Evolutionary conservation across 2,888 invertebrate genomes (phyloP), one percentile per base, ranked within the genome.

Genomic region (Lamellibrachia columna): DNA sequence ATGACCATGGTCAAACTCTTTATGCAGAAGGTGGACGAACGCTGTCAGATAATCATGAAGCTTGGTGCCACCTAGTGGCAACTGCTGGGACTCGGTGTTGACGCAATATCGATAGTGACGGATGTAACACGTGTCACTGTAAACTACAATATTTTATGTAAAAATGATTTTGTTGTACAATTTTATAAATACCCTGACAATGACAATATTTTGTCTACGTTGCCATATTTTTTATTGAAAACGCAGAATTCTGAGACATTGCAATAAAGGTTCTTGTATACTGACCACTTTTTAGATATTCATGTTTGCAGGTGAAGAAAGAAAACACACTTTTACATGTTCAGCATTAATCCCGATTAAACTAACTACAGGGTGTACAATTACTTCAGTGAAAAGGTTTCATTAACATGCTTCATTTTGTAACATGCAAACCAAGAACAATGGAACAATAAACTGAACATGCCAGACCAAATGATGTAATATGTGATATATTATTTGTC

Each of bases 11-110:
- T 95, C 90, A 95, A 95, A 52, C 93, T 95, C 92, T 95, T 96
- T 92, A 94, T 96, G 75, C 95, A 96, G 93, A 96, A 96, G 93
- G 93, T 96, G 55, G 96, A 96, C 60, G 96, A 96, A 93, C 94
- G 95, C 93, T 94, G 94, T 90, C 75, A 75, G 75, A 75, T 75
- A 75, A 15, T 75, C 75, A 75, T 75, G 75, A 75, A 75, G 75
- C 22, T 75, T 22, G 75, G 75, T 4, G 22, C 22, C 75, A 75
- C 75, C 75, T 75, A 75, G 75, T 75, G 22, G 75, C 75, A 75
- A 6, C 22, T 22, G n/a, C 75, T 75, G 75, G 75, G n/a, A 75
- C 75, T 58, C 58, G 8, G 40, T 40, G 40, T 58, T 58, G 8
- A 15, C 11, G 8, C 58, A 58, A 58, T 15, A 15, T 58, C n/a